Conservation (phyloP, 2,888 invertebrate species). For the Spialia ferax region DNA sequence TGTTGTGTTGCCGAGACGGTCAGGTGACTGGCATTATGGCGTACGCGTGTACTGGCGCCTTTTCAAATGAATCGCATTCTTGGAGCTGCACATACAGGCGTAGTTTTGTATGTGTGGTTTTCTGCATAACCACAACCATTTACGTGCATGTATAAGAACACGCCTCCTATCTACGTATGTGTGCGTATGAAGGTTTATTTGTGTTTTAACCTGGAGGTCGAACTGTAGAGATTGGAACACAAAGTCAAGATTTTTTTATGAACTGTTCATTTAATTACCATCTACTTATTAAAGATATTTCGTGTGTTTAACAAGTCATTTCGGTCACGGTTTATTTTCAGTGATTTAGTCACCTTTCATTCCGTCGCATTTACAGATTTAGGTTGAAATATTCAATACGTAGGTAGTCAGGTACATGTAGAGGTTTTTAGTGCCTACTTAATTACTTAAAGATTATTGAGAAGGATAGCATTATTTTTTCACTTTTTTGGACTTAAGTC, state of each 20-base stretch:
- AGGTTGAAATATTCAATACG: not conserved
- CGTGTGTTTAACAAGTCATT: slow-evolving; percentile 51
- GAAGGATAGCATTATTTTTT: too few species aligned
- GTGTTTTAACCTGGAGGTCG: slow-evolving; percentile 72
- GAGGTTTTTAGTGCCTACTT: too few species aligned
- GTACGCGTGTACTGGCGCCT: slow-evolving; percentile 64
- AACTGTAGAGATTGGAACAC: slow-evolving; percentile 63
- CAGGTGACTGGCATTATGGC: slow-evolving; percentile 67
- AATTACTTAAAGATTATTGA: too few species aligned
- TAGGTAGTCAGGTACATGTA: too few species aligned
- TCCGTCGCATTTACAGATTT: not conserved
- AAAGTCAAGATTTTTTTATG: slow-evolving; percentile 57
- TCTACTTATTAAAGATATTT: slow-evolving; percentile 55
- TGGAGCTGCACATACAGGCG: slow-evolving; percentile 55
- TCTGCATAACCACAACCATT: slow-evolving; percentile 59
- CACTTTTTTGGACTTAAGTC: too few species aligned
- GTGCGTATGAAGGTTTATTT: slow-evolving; percentile 58
- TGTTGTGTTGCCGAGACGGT: slow-evolving; percentile 56
- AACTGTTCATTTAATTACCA: slow-evolving; percentile 56
- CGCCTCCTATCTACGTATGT: slow-evolving; percentile 64
- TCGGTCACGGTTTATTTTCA: slow-evolving; percentile 57
- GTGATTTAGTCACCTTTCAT: slow-evolving; percentile 52
- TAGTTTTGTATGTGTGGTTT: slow-evolving; percentile 59
- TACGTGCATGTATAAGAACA: slow-evolving; percentile 69
- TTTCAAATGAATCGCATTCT: slow-evolving; percentile 77